Conservation (phyloP, 2,888 invertebrate genomes). For the Habroteleia sp. region DNA sequence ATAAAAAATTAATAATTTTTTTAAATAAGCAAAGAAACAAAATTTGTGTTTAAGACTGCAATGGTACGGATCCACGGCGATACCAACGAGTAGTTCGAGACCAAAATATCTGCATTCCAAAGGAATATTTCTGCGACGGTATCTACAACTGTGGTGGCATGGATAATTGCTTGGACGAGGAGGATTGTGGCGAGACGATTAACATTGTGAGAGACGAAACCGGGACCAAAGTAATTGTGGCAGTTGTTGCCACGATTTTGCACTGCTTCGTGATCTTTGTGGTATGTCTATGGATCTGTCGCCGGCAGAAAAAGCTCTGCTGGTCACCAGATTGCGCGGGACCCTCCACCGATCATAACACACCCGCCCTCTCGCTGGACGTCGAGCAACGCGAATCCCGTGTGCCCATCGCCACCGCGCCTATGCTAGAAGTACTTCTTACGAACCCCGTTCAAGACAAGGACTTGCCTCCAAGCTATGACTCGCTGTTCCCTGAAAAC, state of each 20-base stretch:
- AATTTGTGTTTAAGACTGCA: conserved; percentile 69
- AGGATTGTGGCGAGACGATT: conserved; percentile 73
- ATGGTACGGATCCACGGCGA: conserved; percentile 64
- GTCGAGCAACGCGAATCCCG: conserved; percentile 68
- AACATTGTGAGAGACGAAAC: conserved; percentile 68
- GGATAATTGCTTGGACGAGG: conserved; percentile 81
- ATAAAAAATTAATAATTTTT: too few species aligned
- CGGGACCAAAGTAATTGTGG: conserved; percentile 81
- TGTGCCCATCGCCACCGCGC: conserved; percentile 75
- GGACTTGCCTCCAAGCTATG: conserved; percentile 83
- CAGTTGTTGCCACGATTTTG: conserved; percentile 81
- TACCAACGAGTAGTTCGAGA: conserved; percentile 67
- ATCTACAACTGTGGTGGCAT: conserved; percentile 81
- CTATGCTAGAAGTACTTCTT: conserved; percentile 77
- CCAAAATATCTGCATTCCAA: conserved; percentile 78
- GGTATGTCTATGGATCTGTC: conserved; percentile 82
- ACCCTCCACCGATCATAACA: conserved; percentile 67
- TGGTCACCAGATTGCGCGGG: conserved; percentile 81
- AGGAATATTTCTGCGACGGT: conserved; percentile 81
- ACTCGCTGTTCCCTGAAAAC: conserved; percentile 82
- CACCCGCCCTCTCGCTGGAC: conserved; percentile 68
- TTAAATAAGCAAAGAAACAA: too few species aligned
- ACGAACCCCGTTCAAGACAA: conserved; percentile 80
- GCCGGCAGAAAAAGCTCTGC: conserved; percentile 81
- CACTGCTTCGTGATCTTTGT: conserved; percentile 82